phyloP scores from a whole-genome alignment of 2,113 vertebrate species.

The Sphyrna mokarran region DNA sequence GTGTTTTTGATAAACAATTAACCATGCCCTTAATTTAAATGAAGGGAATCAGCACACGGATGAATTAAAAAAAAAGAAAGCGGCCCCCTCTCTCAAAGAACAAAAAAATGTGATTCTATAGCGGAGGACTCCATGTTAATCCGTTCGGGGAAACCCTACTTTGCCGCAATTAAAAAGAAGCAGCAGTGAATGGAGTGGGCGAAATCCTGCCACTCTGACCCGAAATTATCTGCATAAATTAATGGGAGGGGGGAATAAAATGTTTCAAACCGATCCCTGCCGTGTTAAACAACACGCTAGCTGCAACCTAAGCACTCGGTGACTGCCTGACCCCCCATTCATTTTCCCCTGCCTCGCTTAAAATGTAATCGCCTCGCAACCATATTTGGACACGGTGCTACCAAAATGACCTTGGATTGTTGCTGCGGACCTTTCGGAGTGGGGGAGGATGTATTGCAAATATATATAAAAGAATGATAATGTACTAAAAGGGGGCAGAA shows the following conservation, averaged over 20 bases:
- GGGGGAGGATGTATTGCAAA: background rate
- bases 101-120: background rate
- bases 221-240: background rate
- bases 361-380: slow-evolving; percentile 8
- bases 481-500: background rate
- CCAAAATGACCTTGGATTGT: slow-evolving; percentile 30
- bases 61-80: background rate
- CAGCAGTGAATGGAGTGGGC: background rate
- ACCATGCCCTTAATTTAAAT: background rate
- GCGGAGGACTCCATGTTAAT: background rate
- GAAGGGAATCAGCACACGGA: background rate
- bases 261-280: background rate
- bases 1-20: background rate
- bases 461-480: background rate
- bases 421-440: background rate
- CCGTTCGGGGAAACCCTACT: background rate
- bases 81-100: background rate
- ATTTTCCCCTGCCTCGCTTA: slow-evolving; percentile 3
- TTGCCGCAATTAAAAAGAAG: background rate
- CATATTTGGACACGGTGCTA: slow-evolving; percentile 28
- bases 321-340: background rate
- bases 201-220: background rate
- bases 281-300: background rate
- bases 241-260: background rate
- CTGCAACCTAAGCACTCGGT: background rate